Percentiles rank a stretch among this genome's conserved stretches.
Conservation (phyloP, 1,140 invertebrate genomes). For the Rhopalosiphum maidis region DNA sequence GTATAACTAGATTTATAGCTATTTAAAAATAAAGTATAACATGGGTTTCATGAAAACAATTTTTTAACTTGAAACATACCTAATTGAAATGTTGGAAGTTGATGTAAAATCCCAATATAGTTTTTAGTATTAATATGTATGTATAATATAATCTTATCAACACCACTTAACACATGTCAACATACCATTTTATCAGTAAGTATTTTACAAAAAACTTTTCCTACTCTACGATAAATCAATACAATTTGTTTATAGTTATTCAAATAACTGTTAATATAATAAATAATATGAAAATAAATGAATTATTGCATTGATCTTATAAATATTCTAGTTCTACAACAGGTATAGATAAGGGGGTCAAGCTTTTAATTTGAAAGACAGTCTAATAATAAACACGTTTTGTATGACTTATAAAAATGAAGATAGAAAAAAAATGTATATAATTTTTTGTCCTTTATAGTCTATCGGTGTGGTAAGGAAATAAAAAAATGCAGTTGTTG, state of each 20-base stretch:
- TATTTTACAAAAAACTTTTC: background rate
- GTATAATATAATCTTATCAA: background rate
- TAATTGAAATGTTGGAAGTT: background rate
- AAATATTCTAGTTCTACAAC: background rate
- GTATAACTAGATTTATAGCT: too few relatives aligned
- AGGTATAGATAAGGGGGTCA: background rate
- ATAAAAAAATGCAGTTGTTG: constrained; percentile 4
- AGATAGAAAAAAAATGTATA: background rate
- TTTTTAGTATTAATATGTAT: background rate
- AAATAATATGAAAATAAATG: background rate
- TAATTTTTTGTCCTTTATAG: background rate
- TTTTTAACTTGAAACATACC: background rate
- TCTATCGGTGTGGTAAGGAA: background rate
- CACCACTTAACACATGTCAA: background rate
- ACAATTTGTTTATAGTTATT: background rate
- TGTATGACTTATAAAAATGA: background rate
- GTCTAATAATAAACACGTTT: background rate
- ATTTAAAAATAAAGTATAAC: too few relatives aligned
- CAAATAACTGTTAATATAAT: background rate
- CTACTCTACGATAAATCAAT: background rate
- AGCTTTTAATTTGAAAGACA: background rate
- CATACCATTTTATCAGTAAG: background rate
- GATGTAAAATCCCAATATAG: background rate
- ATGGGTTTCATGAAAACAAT: background rate
- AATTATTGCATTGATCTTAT: background rate